A percentile compares a stretch with the other conserved stretches of the same genome.
phyloP scores from a whole-genome alignment of 1,140 invertebrate species.

The Sinella curviseta region DNA sequence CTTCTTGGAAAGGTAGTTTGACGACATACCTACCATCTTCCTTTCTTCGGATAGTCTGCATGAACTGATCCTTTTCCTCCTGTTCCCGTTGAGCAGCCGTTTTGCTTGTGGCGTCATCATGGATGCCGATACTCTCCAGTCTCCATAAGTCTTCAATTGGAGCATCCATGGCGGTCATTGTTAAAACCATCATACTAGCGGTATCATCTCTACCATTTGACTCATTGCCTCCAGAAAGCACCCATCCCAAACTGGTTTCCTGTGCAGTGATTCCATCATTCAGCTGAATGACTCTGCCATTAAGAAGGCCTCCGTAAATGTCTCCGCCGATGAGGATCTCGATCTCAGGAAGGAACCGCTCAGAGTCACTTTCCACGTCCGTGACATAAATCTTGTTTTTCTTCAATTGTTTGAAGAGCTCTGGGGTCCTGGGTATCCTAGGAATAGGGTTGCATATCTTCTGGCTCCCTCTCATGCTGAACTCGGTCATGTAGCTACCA shows the following conservation, averaged over 20 bases:
- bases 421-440: background rate
- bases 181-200: background rate
- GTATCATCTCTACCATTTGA: background rate
- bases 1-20: constrained; percentile 50
- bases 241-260: constrained; percentile 53
- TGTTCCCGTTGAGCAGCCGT: constrained; percentile 39
- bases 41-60: constrained; percentile 46
- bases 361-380: background rate
- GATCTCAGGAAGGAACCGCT: background rate
- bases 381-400: background rate
- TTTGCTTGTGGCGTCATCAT: constrained; percentile 51
- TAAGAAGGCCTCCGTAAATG: constrained; percentile 29
- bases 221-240: constrained; percentile 50
- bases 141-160: constrained; percentile 52
- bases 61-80: constrained; percentile 39
- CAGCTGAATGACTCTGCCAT: constrained; percentile 48
- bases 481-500: background rate
- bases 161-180: constrained; percentile 43
- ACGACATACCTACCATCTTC: constrained; percentile 50
- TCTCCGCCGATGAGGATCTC: constrained; percentile 33
- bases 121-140: constrained; percentile 53
- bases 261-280: constrained; percentile 51
- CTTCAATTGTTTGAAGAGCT: background rate
- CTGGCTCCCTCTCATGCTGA: background rate
- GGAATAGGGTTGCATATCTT: background rate